These are phyloP conservation scores for Idaea straminata DNA, from an alignment of 2,888 invertebrate genomes.

Conservation along the genomic window DNA sequence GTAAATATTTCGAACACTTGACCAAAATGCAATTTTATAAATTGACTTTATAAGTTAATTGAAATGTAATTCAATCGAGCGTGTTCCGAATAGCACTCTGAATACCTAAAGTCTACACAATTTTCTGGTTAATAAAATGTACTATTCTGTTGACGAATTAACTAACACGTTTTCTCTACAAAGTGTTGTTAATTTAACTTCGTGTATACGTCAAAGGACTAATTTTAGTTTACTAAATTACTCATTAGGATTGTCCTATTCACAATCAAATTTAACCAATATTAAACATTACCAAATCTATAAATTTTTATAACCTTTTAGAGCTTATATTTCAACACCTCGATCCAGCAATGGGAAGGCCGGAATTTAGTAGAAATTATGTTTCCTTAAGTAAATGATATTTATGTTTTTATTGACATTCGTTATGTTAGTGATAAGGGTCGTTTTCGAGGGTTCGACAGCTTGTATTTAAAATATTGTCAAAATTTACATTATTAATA, in stretches of 20 bases:
- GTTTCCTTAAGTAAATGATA: not conserved
- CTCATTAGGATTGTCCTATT: not conserved
- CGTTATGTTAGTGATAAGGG: not conserved
- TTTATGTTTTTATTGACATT: not conserved
- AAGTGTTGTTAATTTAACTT: not conserved
- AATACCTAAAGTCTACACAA: too few relatives aligned
- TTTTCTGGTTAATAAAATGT: not conserved
- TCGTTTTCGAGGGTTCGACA: not conserved
- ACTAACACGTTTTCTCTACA: not conserved
- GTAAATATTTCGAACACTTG: too few relatives aligned
- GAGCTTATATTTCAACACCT: not conserved
- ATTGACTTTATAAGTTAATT: too few relatives aligned
- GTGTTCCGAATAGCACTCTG: too few relatives aligned
- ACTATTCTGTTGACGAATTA: not conserved
- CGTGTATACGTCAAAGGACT: not conserved
- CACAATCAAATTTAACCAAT: not conserved
- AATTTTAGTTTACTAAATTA: not conserved
- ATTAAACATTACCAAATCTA: too few relatives aligned
- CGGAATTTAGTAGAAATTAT: not conserved
- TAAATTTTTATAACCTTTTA: not conserved
- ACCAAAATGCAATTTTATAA: too few relatives aligned
- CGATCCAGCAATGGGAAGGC: not conserved
- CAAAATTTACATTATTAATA: too few relatives aligned
- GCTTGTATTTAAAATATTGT: not conserved
- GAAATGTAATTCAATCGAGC: too few relatives aligned